Percentiles rank a stretch among this genome's conserved stretches.
phyloP scores from a whole-genome alignment of 1,140 invertebrate species.

The Contarinia nasturtii region DNA sequence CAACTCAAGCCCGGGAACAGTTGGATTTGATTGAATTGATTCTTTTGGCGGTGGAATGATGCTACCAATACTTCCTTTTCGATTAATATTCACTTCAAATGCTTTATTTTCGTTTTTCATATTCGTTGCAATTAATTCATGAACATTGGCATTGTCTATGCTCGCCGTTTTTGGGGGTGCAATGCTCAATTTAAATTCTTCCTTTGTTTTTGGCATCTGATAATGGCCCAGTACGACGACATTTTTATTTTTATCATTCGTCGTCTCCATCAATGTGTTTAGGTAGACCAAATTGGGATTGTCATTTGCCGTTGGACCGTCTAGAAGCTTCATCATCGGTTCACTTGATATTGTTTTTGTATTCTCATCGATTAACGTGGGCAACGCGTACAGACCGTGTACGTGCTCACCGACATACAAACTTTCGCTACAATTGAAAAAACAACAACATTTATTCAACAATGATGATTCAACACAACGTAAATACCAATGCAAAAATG shows the following conservation, averaged over 20 bases:
- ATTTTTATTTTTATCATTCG: conserved; percentile 26
- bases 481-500: neutral
- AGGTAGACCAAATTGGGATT: conserved; percentile 17
- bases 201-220: conserved; percentile 43
- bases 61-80: neutral
- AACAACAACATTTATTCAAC: conserved; percentile 1
- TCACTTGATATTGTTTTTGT: conserved; percentile 48
- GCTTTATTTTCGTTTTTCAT: conserved; percentile 6
- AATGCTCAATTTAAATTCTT: conserved; percentile 15
- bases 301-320: conserved; percentile 34
- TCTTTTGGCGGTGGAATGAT: too few relatives aligned
- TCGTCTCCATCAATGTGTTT: conserved; percentile 18
- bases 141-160: too few relatives aligned
- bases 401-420: conserved; percentile 83
- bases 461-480: neutral
- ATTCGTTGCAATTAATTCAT: conserved; percentile 8
- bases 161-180: conserved; percentile 10
- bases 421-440: conserved; percentile 51
- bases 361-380: conserved; percentile 74
- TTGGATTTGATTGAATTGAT: neutral
- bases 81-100: neutral
- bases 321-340: conserved; percentile 39
- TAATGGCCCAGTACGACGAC: conserved; percentile 51
- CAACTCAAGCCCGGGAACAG: neutral
- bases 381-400: conserved; percentile 72